phyloP scores from a whole-genome alignment of 2,797 vertebrate genomes.

The Bovichtus variegatus region DNA sequence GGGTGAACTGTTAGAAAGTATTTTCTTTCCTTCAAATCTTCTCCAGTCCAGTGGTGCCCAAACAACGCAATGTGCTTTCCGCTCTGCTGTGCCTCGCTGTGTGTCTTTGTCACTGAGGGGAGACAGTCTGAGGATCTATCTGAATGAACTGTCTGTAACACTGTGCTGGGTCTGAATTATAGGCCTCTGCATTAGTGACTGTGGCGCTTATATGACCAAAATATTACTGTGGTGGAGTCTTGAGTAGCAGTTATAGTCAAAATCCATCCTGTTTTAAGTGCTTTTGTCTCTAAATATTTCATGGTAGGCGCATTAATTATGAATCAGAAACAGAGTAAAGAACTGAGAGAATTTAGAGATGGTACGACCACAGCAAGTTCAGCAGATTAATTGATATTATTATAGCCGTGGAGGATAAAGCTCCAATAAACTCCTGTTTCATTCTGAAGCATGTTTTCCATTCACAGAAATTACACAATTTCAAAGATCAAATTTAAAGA shows the following conservation, averaged over 20 bases:
- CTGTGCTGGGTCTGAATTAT: slow-evolving; percentile 19
- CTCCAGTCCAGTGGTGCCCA: slow-evolving; percentile 14
- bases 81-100: slow-evolving; percentile 36
- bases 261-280: slow-evolving; percentile 46
- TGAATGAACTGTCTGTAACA: slow-evolving; percentile 34
- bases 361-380: neutral
- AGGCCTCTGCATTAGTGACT: neutral
- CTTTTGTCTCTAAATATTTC: slow-evolving; percentile 71
- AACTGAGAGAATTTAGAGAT: slow-evolving; percentile 43
- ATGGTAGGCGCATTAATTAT: slow-evolving; percentile 68
- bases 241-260: slow-evolving; percentile 6
- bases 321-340: slow-evolving; percentile 53
- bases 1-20: slow-evolving; percentile 28
- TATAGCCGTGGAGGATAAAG: neutral
- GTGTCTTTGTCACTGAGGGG: slow-evolving; percentile 34
- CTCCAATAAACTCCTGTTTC: neutral
- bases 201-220: neutral
- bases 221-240: slow-evolving; percentile 11
- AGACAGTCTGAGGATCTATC: slow-evolving; percentile 35
- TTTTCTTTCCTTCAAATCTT: slow-evolving; percentile 13
- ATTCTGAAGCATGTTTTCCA: neutral
- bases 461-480: neutral
- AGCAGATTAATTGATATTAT: slow-evolving; percentile 17
- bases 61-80: slow-evolving; percentile 31
- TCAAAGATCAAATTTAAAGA: neutral